phyloP scores from a whole-genome alignment of 2,113 vertebrate genomes.

The Tupaia tana region DNA sequence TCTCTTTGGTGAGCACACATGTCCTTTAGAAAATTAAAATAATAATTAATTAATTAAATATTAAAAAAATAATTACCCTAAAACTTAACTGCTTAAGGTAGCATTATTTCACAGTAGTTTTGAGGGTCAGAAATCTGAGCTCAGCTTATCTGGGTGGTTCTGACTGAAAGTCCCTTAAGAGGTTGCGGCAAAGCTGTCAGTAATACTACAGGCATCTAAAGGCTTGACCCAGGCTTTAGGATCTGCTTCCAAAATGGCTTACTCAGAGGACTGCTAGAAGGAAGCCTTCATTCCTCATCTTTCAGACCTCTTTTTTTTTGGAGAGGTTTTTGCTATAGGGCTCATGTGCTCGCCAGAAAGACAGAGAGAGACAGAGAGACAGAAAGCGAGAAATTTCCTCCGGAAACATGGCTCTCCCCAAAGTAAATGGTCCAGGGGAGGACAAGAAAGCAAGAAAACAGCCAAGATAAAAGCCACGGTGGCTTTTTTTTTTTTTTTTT shows the following conservation, averaged over 20 bases:
- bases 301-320: too few relatives aligned
- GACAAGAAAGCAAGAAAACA: neutral
- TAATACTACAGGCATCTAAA: neutral
- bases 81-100: conserved; percentile 10
- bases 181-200: neutral
- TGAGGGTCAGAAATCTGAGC: neutral
- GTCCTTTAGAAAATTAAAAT: too few relatives aligned
- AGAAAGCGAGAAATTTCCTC: too few relatives aligned
- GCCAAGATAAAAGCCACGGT: neutral
- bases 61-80: neutral
- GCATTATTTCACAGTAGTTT: conserved; percentile 17
- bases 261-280: neutral
- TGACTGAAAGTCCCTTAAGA: conserved; percentile 24
- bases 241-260: neutral
- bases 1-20: too few relatives aligned
- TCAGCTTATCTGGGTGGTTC: conserved; percentile 6
- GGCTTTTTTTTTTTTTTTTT: too few relatives aligned
- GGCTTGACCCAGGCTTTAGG: neutral
- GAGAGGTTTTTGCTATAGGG: too few relatives aligned
- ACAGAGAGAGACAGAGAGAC: too few relatives aligned
- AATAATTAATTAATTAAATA: too few relatives aligned
- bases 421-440: neutral
- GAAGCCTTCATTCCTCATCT: neutral
- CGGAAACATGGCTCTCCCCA: neutral
- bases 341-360: too few relatives aligned